Evolutionary conservation across 2,797 vertebrate genomes (phyloP).

Genomic region (Scleropages formosus): DNA sequence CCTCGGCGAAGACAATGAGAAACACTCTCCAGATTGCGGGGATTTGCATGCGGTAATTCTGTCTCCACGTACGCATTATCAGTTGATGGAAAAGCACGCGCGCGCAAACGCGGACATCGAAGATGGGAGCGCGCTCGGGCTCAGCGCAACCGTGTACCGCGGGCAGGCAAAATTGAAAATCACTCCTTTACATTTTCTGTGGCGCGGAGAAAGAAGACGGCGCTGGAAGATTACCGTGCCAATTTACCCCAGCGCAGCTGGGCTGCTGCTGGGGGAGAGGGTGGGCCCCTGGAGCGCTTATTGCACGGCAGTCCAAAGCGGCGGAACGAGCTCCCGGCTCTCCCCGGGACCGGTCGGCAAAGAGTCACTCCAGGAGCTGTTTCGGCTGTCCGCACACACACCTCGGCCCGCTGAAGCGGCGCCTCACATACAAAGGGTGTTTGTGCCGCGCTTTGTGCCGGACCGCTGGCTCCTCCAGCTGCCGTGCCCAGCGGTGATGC

Average conservation of each 20-base stretch:
- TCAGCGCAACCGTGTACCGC: constrained; percentile 1
- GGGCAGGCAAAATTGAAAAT: constrained; percentile 19
- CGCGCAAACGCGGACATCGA: neutral
- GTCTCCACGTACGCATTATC: neutral
- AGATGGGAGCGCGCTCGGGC: neutral
- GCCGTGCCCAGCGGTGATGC: constrained; percentile 2
- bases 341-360: constrained; percentile 14
- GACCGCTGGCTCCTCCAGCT: constrained; percentile 16
- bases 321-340: constrained; percentile 16
- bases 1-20: neutral
- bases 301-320: constrained; percentile 23
- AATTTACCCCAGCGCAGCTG: neutral
- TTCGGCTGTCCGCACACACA: neutral
- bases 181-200: constrained; percentile 13
- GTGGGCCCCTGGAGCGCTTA: neutral
- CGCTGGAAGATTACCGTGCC: constrained; percentile 18
- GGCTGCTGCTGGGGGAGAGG: neutral
- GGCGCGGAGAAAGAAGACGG: constrained; percentile 6
- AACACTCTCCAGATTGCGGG: neutral
- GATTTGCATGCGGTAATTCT: neutral
- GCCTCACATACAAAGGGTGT: constrained; percentile 21
- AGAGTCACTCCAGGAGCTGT: constrained; percentile 29
- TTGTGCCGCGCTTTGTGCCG: constrained; percentile 12
- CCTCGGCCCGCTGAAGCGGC: neutral
- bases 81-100: constrained; percentile 1